A percentile compares a stretch with the other conserved stretches of the same genome.
Evolutionary conservation across 2,797 vertebrate species (phyloP).

Genomic region (Trichosurus vulpecula): DNA sequence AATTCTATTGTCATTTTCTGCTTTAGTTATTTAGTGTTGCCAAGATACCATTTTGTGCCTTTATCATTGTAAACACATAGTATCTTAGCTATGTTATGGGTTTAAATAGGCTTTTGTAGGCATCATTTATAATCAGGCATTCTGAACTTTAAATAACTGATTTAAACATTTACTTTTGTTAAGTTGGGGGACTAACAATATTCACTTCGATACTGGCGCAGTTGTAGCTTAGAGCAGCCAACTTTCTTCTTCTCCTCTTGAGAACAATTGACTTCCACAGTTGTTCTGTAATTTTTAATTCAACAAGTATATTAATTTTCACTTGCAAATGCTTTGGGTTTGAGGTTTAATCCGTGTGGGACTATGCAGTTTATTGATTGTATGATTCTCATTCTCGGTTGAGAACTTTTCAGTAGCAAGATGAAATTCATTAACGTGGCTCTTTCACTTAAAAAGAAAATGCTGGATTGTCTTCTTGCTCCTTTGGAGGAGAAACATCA

Average conservation of each 20-base stretch:
- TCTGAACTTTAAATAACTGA: not conserved
- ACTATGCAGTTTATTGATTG: accelerated
- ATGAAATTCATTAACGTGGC: not conserved
- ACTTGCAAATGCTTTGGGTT: not conserved
- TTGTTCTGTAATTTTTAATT: not conserved
- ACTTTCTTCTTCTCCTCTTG: not conserved
- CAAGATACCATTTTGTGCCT: not conserved
- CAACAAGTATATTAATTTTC: not conserved
- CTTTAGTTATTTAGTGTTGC: not conserved
- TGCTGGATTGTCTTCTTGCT: not conserved
- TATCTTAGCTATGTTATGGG: not conserved
- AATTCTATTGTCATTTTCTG: not conserved
- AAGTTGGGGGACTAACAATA: not conserved
- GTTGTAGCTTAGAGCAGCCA: not conserved
- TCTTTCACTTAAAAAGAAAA: not conserved
- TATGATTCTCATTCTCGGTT: not conserved
- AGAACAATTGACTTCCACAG: not conserved
- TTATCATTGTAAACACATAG: not conserved
- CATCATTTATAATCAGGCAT: not conserved
- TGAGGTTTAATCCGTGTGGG: not conserved
- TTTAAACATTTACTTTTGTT: not conserved
- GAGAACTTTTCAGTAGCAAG: not conserved
- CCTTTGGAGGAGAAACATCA: not conserved
- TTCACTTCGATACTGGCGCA: not conserved
- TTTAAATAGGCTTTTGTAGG: not conserved